Base-by-base conservation (phyloP, 2,888 invertebrate genomes). In the Sipha maydis region DNA sequence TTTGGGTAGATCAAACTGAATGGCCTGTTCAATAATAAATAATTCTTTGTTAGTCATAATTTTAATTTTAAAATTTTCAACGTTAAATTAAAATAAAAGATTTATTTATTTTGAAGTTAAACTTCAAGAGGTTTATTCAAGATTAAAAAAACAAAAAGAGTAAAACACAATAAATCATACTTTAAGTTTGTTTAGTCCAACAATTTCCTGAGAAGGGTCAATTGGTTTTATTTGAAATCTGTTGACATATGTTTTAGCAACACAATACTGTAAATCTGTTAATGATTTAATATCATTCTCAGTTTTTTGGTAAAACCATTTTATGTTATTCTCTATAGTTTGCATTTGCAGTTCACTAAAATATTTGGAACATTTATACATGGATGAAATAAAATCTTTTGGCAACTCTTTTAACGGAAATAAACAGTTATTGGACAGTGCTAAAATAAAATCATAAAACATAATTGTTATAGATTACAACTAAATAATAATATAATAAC, bases 301-400 rank as follows among this genome's bases (percentile, higher is more conserved):
- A 69, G 34, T 67, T 28, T 61, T 73, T 4, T 80, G n/a, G 19
- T 76, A 9, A 82, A 89, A 90, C 17, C 89, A 61, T 3, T 88
- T 61, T 25, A 90, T 86, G 79, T 90, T 90, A 31, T 89, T 85
- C 69, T 90, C 90, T 38, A 91, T 90, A 34, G 90, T 90, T 71
- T 89, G 75, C 8, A 90, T 90, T 91, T 91, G 89, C 69, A 90
- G 90, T 19, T 83, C 71, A 84, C 89, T 73, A 85, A 76, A 89
- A 82, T 88, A 88, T 76, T 86, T 80, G 54, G 86, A 80, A 28
- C 82, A 89, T 17, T 82, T 82, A 61, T 89, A 86, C 54, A 89
- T 38, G 8, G 56, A n/a, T 17, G 83, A 84, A 9, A 83, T 67
- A 56, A 89, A 84, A 31, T 84, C 71, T 85, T 73, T 77, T 69